Percentiles rank a stretch among this genome's conserved stretches.
Evolutionary conservation across 2,113 vertebrate species (phyloP).

Genomic region (Lepidothrix coronata): DNA sequence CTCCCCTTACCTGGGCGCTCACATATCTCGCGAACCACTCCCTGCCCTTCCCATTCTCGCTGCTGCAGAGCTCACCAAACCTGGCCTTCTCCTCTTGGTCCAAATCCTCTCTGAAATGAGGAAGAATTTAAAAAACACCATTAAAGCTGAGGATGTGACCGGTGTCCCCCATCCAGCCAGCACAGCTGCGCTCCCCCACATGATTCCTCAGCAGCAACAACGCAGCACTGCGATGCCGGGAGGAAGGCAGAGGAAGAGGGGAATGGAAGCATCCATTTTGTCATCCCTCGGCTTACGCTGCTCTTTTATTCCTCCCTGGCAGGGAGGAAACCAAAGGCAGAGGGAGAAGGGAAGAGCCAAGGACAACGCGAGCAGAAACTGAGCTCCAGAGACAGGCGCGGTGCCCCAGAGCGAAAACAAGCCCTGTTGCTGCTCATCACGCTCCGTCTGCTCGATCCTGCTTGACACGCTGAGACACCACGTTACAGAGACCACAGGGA

Average conservation of each 20-base stretch:
- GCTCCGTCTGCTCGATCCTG: not conserved
- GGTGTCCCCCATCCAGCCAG: accelerated
- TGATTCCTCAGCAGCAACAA: not conserved
- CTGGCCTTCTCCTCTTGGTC: constrained; percentile 93
- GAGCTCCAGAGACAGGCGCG: not conserved
- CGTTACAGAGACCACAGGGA: accelerated
- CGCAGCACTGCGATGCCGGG: accelerated
- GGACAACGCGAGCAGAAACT: not conserved
- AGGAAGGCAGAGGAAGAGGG: not conserved
- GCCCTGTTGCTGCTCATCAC: not conserved
- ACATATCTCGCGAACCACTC: constrained; percentile 95
- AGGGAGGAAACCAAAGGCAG: not conserved
- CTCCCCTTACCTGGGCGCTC: constrained; percentile 86
- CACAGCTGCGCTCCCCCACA: accelerated
- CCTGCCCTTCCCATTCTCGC: constrained; percentile 87
- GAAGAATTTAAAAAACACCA: not conserved
- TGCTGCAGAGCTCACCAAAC: constrained; percentile 90
- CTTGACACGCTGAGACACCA: accelerated
- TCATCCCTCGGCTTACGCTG: not conserved
- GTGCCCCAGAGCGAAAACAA: not conserved
- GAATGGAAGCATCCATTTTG: not conserved
- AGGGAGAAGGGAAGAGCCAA: not conserved
- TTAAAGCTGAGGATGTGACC: not conserved
- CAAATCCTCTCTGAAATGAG: constrained; percentile 84
- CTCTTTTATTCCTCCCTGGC: not conserved